Conservation (phyloP, 1,140 invertebrate genomes). For the Dolichoris vasculosae region DNA sequence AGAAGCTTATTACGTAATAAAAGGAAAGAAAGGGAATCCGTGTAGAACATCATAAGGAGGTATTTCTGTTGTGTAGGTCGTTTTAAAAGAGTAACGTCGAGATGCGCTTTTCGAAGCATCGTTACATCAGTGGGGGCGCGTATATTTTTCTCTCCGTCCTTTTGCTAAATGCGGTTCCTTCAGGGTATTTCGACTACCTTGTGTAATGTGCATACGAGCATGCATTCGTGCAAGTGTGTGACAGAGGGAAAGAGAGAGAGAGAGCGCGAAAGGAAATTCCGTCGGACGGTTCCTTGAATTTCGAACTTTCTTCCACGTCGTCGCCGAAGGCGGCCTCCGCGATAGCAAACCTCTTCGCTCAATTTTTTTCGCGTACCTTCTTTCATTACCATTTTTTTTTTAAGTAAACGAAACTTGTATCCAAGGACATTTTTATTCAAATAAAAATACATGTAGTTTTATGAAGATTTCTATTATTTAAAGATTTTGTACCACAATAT, state of each 20-base stretch:
- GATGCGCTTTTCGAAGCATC: background rate
- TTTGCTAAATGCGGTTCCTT: background rate
- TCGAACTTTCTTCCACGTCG: slow-evolving; percentile 68
- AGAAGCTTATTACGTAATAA: background rate
- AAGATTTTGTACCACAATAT: no score
- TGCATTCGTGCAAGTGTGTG: background rate
- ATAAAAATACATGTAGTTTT: background rate
- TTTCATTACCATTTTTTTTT: slow-evolving; percentile 16
- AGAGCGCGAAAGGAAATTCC: background rate
- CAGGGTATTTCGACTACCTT: no score
- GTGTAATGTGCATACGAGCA: background rate
- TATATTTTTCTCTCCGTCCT: background rate
- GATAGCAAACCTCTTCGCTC: slow-evolving; percentile 51
- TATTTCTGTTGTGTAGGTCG: background rate
- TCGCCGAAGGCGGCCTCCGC: slow-evolving; percentile 67
- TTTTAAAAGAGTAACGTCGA: background rate
- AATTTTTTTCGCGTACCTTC: background rate
- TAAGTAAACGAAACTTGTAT: background rate
- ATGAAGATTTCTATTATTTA: no score
- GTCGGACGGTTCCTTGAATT: slow-evolving; percentile 65
- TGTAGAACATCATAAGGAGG: background rate
- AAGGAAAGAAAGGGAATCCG: background rate
- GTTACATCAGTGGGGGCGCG: background rate
- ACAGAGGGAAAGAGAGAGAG: background rate
- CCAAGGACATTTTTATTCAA: background rate